Percentiles rank a stretch among this genome's conserved stretches.
Evolutionary conservation across 1,140 invertebrate genomes (phyloP).

Genomic region (Nixonia krombeini): DNA sequence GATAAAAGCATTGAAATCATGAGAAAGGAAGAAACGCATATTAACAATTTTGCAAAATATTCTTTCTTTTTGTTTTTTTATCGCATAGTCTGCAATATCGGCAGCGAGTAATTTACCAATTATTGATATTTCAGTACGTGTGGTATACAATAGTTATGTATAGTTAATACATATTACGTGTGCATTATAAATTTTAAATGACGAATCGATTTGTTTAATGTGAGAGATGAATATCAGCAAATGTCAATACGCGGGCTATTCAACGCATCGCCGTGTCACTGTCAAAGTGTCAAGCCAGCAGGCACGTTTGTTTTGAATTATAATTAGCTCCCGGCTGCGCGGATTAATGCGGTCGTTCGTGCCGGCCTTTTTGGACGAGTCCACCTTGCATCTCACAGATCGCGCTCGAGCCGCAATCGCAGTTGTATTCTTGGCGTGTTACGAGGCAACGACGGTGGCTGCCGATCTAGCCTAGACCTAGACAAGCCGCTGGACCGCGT

Average conservation of each 20-base stretch:
- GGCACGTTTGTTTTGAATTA: constrained; percentile 26
- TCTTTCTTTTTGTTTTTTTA: too few species aligned
- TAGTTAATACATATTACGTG: too few species aligned
- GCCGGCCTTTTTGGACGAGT: constrained; percentile 27
- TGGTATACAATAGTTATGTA: too few species aligned
- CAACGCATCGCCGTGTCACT: not conserved
- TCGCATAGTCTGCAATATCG: not conserved
- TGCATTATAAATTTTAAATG: too few species aligned
- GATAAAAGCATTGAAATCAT: too few species aligned
- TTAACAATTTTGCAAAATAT: too few species aligned
- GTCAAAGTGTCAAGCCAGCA: constrained; percentile 6
- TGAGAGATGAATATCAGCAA: too few species aligned
- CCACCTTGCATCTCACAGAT: not conserved
- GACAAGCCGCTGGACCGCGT: not conserved
- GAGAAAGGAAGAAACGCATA: not conserved
- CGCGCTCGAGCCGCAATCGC: not conserved
- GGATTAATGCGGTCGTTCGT: constrained; percentile 24
- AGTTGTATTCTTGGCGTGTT: not conserved
- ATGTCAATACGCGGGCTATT: too few species aligned
- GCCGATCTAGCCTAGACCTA: not conserved
- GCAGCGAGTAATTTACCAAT: too few species aligned
- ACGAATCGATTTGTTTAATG: too few species aligned
- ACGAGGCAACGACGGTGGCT: too few species aligned
- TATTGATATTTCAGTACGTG: too few species aligned
- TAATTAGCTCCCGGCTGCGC: constrained; percentile 25